phyloP scores from a whole-genome alignment of 2,113 vertebrate genomes.

The Ailuropoda melanoleuca region DNA sequence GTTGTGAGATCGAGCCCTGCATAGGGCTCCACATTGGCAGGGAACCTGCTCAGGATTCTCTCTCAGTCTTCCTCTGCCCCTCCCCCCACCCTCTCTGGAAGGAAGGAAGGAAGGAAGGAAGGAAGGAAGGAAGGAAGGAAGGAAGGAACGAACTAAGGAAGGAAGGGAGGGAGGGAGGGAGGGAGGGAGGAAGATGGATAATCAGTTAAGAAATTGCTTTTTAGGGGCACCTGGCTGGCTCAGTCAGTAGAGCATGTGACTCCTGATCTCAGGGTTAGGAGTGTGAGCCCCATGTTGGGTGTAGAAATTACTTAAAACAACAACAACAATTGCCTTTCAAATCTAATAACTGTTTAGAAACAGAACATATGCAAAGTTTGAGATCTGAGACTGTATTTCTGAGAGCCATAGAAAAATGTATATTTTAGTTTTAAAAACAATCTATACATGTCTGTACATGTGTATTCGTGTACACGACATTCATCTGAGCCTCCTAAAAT shows the following conservation, averaged over 20 bases:
- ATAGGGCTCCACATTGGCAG: neutral
- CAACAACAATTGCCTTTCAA: neutral
- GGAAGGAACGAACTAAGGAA: neutral
- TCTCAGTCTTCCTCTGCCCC: neutral
- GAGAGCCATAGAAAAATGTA: neutral
- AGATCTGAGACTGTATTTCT: neutral
- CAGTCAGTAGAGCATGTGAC: neutral
- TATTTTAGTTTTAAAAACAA: neutral
- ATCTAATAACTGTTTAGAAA: neutral
- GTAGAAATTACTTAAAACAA: neutral
- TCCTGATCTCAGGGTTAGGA: neutral
- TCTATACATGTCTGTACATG: neutral
- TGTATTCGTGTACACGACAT: neutral
- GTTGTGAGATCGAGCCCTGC: neutral
- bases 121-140: too few species aligned
- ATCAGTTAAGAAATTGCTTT: neutral
- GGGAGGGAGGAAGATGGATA: neutral
- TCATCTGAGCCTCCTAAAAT: slow-evolving; percentile 15
- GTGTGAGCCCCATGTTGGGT: neutral
- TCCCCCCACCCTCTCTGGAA: neutral
- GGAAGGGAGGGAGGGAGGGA: neutral
- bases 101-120: too few species aligned
- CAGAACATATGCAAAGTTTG: neutral
- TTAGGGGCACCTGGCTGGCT: neutral
- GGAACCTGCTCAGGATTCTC: neutral